phyloP scores from a whole-genome alignment of 92 coral and sea anemone genomes.

The Pocillopora meandrina region DNA sequence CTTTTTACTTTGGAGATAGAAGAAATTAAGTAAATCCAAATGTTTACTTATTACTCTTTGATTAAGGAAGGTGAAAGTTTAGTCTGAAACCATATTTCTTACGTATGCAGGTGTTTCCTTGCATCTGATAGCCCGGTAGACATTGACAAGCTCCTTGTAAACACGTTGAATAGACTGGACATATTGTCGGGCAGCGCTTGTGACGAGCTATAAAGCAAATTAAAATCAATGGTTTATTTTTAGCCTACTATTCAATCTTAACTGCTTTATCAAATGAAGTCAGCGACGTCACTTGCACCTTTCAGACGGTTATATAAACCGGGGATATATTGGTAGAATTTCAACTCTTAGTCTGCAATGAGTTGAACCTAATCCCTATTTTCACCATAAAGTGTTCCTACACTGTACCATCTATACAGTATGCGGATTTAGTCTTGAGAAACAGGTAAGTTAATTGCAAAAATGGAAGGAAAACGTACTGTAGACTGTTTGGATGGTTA shows the following conservation, averaged over 20 bases:
- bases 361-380: no score
- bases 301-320: no score
- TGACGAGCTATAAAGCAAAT: conserved; percentile 23
- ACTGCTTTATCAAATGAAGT: no score
- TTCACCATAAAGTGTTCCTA: no score
- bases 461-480: no score
- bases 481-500: no score
- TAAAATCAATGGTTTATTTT: background rate
- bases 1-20: background rate
- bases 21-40: background rate
- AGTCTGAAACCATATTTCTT: conserved; percentile 33
- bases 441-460: no score
- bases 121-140: conserved; percentile 83
- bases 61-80: background rate
- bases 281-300: no score
- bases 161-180: conserved; percentile 89
- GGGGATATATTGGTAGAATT: no score
- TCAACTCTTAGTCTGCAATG: no score
- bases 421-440: no score
- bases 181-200: conserved; percentile 58
- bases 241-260: background rate
- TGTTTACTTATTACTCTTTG: background rate
- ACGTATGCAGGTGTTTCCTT: conserved; percentile 86
- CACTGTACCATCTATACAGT: no score
- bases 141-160: conserved; percentile 84